phyloP scores from a whole-genome alignment of 1,140 invertebrate species.

The Goniozus legneri region DNA sequence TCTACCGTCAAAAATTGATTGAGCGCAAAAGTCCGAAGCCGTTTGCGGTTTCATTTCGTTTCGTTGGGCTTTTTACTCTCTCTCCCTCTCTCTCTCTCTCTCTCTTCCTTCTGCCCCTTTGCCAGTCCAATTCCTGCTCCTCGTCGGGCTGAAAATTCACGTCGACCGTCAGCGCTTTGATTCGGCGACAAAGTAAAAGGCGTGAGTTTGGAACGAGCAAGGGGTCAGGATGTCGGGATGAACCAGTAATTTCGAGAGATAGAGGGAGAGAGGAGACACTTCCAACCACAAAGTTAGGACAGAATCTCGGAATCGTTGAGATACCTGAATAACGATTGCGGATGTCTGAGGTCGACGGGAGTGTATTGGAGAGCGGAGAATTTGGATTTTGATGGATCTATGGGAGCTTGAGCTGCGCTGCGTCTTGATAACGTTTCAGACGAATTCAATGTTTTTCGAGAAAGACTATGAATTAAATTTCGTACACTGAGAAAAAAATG shows the following conservation, averaged over 20 bases:
- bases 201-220: not conserved
- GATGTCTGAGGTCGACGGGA: too few species aligned
- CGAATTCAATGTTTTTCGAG: too few species aligned
- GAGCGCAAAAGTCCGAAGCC: not conserved
- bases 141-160: not conserved
- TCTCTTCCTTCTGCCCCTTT: not conserved
- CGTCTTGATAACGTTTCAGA: too few species aligned
- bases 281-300: not conserved
- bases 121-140: not conserved
- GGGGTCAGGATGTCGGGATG: not conserved
- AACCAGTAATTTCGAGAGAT: not conserved
- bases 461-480: too few species aligned
- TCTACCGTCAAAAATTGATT: slow-evolving; percentile 23
- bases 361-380: too few species aligned
- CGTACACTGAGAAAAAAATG: too few species aligned
- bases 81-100: not conserved
- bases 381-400: too few species aligned
- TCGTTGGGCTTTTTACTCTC: not conserved
- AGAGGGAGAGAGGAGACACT: not conserved
- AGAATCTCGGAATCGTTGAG: too few species aligned
- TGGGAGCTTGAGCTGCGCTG: too few species aligned
- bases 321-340: too few species aligned
- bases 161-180: not conserved
- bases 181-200: not conserved
- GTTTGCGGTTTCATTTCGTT: not conserved